Percentiles rank a stretch among this genome's conserved stretches.
Evolutionary conservation across 2,113 vertebrate genomes (phyloP).

Genomic region (Megalops atlanticus): DNA sequence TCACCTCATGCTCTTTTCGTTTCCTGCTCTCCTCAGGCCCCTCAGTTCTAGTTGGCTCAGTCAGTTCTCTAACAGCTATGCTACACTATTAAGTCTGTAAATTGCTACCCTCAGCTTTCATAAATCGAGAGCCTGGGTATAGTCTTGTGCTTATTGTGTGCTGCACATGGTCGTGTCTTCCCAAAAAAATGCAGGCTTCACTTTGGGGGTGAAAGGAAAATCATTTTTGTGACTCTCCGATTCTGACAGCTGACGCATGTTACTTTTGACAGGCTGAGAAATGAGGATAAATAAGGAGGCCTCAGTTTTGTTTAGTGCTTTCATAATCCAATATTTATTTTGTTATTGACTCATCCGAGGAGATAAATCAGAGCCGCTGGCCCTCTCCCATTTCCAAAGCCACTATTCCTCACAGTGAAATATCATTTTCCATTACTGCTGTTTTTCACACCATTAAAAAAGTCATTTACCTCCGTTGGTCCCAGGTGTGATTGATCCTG

Average conservation of each 20-base stretch:
- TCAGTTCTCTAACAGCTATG: neutral
- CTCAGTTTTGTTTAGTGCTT: conserved; percentile 20
- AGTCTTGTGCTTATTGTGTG: neutral
- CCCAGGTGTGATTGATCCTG: conserved; percentile 33
- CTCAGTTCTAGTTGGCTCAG: too few species aligned
- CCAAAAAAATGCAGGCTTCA: neutral
- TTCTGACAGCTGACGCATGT: conserved; percentile 16
- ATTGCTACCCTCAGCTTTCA: neutral
- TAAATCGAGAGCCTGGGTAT: neutral
- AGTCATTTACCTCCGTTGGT: conserved; percentile 33
- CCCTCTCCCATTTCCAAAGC: conserved; percentile 33
- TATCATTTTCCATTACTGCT: conserved; percentile 40
- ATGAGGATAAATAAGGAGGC: conserved; percentile 20
- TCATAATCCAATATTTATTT: conserved; percentile 36
- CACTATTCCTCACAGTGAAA: conserved; percentile 37
- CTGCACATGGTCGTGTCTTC: neutral
- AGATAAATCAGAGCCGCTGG: conserved; percentile 32
- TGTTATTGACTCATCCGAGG: conserved; percentile 33
- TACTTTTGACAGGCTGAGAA: conserved; percentile 29
- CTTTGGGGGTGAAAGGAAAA: neutral
- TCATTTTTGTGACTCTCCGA: neutral
- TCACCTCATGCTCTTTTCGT: too few species aligned
- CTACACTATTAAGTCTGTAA: neutral
- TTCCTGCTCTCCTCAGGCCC: too few species aligned
- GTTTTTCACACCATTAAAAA: conserved; percentile 38